Evolutionary conservation across 1,140 invertebrate species (phyloP), one percentile per base, ranked within the genome.

Genomic region (Apis cerana): DNA sequence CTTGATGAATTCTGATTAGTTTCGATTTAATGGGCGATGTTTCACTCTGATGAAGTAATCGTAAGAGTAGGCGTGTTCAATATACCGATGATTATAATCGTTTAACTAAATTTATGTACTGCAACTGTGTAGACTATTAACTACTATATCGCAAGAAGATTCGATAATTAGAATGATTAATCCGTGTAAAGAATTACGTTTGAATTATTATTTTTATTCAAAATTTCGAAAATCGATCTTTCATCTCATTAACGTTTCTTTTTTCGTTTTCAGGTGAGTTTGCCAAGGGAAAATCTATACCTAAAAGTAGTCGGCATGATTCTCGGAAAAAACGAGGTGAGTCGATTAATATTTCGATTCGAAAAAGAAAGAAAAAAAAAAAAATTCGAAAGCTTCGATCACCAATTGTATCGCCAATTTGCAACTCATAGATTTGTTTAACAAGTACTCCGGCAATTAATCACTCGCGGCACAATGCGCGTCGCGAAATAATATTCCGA

Each of bases 191-290:
- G 33, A 43, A 43, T 43, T 43, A 0, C 33, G 0, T 54, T 54
- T 13, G 52, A 15, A 13, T 4, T 54, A 54, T 13, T n/a, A n/a
- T 13, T 12, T 11, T 15, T 13, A 54, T 13, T 54, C 15, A 0
- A 15, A 13, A 13, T 54, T 15, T 56, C 54, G 54, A 56, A 1
- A 27, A n/a, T 27, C 33, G 33, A 33, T 33, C 33, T 33, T 33
- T 33, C 2, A 33, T 33, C n/a, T 33, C 33, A 33, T 58, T 15
- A 17, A 21, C 43, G 62, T 82, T 7, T 54, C 76, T 64, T 19
- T 89, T 89, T 91, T 33, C 90, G 5, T 86, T 94, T 94, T 0
- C 91, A 94, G 92, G 93, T 94, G 92, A 94, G 92, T 93, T 43
- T 43, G 7, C 82, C 4, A 92, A 92, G 86, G 75, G 86, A 85